These are phyloP conservation scores for Boleophthalmus pectinirostris DNA, from an alignment of 2,113 vertebrate species.

Conservation along the genomic window DNA sequence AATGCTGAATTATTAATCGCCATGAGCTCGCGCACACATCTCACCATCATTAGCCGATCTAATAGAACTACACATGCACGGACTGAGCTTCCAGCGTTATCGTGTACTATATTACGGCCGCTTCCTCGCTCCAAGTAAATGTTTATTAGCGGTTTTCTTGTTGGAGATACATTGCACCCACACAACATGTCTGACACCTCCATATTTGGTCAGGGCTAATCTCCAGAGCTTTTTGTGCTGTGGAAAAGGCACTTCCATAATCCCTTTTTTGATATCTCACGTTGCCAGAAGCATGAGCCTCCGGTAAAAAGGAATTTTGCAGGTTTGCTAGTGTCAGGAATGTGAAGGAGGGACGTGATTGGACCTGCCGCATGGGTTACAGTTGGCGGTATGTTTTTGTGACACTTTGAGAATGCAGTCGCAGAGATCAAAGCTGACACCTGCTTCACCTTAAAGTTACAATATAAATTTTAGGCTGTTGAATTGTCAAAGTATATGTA, in stretches of 20 bases:
- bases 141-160: slow-evolving; percentile 22
- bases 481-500: neutral
- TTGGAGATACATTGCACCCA: slow-evolving; percentile 12
- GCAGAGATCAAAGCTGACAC: slow-evolving; percentile 25
- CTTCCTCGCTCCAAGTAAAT: neutral
- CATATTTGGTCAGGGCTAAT: slow-evolving; percentile 48
- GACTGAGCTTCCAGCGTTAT: slow-evolving; percentile 7
- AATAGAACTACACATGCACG: slow-evolving; percentile 27
- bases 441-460: neutral
- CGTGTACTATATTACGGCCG: slow-evolving; percentile 4
- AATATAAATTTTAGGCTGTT: neutral
- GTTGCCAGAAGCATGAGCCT: slow-evolving; percentile 48
- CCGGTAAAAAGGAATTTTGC: slow-evolving; percentile 50
- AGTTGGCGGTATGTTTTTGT: slow-evolving; percentile 39
- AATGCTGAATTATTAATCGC: slow-evolving; percentile 20
- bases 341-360: slow-evolving; percentile 45
- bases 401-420: slow-evolving; percentile 22
- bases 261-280: slow-evolving; percentile 64
- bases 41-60: slow-evolving; percentile 12
- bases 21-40: neutral
- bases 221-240: slow-evolving; percentile 54
- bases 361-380: slow-evolving; percentile 36
- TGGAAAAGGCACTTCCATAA: slow-evolving; percentile 51
- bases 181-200: slow-evolving; percentile 13
- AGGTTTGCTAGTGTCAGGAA: slow-evolving; percentile 55